Base-by-base conservation (phyloP, 2,113 vertebrate genomes). In the Ciconia boyciana region DNA sequence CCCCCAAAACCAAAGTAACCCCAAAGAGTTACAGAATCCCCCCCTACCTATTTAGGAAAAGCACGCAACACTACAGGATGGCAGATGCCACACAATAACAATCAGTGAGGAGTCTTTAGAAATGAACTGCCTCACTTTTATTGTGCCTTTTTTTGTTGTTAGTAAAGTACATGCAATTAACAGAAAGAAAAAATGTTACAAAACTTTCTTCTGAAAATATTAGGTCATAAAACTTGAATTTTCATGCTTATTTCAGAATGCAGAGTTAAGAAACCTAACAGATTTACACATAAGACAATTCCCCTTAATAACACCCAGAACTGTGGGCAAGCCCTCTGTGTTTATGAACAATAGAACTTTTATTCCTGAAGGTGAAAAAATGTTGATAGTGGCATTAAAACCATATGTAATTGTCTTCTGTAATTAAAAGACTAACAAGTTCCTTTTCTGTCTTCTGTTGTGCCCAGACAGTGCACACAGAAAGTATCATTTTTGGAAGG, bases 341-440 rank as follows among this genome's bases (percentile, higher is more conserved):
- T 65, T 96, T 87, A 71, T 43, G 39, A 92, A 72, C 20, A 89
- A 75, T 36, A 90, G 70, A 70, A 48, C 19, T 68, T 77, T 77
- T 49, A 89, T 91, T 94, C 31, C 83, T 87, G 52, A 96, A 92
- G 64, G 74, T 4, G 64, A 89, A 93, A 41, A 94, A 61, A 71
- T 29, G 17, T 13, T 81, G 44, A 83, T 83, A 87, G 62, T 25
- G 10, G 20, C 44, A 93, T 88, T 84, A 87, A 92, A 97, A 66
- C 31, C 41, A 78, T 57, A 90, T 69, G 57, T 29, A 84, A 93
- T 90, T 92, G 57, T 64, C 43, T 87, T 76, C 39, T 49, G 15
- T 89, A 91, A 95, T 78, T 92, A 85, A 86, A 94, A 95, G n/a
- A 54, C 46, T 70, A 95, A 74, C 13, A 60, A 93, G 46, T 62